Conservation (phyloP, 2,113 vertebrate genomes). For the Archocentrus centrarchus region DNA sequence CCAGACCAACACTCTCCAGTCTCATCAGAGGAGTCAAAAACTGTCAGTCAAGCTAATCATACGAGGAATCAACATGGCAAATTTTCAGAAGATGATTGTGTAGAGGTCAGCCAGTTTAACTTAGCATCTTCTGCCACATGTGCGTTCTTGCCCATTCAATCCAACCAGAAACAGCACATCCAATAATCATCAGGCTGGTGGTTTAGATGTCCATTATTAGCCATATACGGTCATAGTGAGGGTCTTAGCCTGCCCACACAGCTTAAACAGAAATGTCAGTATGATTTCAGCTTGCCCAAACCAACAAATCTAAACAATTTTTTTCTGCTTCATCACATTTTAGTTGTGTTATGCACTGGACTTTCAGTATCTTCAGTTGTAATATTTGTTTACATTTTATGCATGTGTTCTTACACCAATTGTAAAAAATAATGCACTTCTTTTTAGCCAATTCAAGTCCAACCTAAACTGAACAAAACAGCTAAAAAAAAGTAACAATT, state of each 20-base stretch:
- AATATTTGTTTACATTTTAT: background rate
- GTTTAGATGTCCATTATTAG: background rate
- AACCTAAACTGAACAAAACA: no score
- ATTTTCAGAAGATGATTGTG: constrained; percentile 18
- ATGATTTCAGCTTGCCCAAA: background rate
- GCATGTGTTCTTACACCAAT: no score
- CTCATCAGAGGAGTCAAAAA: constrained; percentile 25
- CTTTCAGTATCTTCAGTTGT: background rate
- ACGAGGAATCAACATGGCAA: constrained; percentile 19
- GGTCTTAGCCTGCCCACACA: background rate
- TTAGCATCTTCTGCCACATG: constrained; percentile 8
- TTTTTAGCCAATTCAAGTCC: no score
- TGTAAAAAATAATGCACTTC: no score
- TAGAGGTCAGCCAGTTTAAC: constrained; percentile 20
- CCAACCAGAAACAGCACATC: constrained; percentile 17
- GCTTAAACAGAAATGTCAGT: background rate
- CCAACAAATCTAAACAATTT: no score
- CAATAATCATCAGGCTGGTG: constrained; percentile 27
- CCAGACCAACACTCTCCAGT: constrained; percentile 10
- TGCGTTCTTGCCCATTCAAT: constrained; percentile 45
- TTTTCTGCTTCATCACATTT: background rate
- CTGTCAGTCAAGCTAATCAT: constrained; percentile 17
- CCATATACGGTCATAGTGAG: constrained; percentile 24
- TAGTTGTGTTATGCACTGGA: background rate
- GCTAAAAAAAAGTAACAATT: background rate